These are phyloP conservation scores for Drosophila suboccidentalis DNA, from an alignment of 2,888 invertebrate species.

Conservation along the genomic window DNA sequence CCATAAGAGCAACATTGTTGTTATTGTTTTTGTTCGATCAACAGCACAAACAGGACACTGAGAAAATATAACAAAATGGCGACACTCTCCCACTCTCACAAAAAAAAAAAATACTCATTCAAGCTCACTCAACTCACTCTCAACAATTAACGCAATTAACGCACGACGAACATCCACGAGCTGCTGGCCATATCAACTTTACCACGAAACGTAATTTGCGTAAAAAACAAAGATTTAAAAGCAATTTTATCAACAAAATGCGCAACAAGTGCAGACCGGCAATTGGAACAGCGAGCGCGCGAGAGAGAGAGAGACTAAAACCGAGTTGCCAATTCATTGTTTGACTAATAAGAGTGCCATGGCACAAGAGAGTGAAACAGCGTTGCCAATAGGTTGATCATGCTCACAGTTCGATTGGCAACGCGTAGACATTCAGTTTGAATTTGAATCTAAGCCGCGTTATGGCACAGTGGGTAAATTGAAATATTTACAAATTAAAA, in stretches of 20 bases:
- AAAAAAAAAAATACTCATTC: background rate
- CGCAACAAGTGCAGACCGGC: background rate
- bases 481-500: conserved; percentile 9
- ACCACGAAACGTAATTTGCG: background rate
- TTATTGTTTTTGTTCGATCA: background rate
- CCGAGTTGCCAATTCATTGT: conserved; percentile 9
- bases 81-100: background rate
- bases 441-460: conserved; percentile 5
- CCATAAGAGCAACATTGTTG: background rate
- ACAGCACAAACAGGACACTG: background rate
- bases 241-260: conserved; percentile 2
- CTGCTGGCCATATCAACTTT: background rate
- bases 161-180: background rate
- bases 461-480: conserved; percentile 19
- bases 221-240: conserved; percentile 1
- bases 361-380: background rate
- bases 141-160: background rate
- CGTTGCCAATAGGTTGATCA: conserved; percentile 10
- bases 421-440: conserved; percentile 3
- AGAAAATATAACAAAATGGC: conserved; percentile 8
- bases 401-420: conserved; percentile 20
- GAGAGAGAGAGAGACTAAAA: background rate
- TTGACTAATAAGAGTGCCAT: background rate
- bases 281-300: background rate
- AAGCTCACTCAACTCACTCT: no score